Evolutionary conservation across 1,140 invertebrate species (phyloP), one percentile per base, ranked within the genome.

Genomic region (Harlomillsia oculata): DNA sequence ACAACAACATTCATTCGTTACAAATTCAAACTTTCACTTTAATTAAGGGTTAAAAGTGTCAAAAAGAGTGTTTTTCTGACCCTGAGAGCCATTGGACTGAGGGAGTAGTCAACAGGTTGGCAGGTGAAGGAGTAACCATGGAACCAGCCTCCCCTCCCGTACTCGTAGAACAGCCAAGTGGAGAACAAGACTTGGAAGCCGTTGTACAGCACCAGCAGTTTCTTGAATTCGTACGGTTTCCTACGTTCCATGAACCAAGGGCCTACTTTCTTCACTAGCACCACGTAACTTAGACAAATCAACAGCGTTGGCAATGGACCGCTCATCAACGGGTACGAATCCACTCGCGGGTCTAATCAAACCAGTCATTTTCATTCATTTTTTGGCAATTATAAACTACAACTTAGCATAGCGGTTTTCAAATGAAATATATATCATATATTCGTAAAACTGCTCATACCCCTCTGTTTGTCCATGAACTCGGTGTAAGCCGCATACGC

Each of bases 281-380:
- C 85, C 40, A 83, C 87, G 72, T 91, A 93, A 61, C 79, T 82
- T 39, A 93, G 61, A 72, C 89, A 93, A 62, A 89, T 81, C 18
- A 75, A 72, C 25, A 94, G 69, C 3, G 92, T 96, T 16, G 92
- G 91, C 65, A 85, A 77, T n/a, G 90, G 90, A 56, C 87, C 86
- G 49, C 81, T 82, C 83, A 94, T 90, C 75, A 97, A 80, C n/a
- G 82, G 73, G 89, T 90, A 96, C 66, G 83, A 80, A 55, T 82
- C 84, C 28, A 95, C 89, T 59, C 93, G 78, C 21, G 86, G 84
- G 82, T 95, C 91, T 91, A n/a, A n/a, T n/a, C n/a, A n/a, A n/a
- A n/a, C n/a, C n/a, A n/a, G n/a, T n/a, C n/a, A n/a, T n/a, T n/a
- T n/a, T n/a, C n/a, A n/a, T n/a, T n/a, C n/a, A n/a, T n/a, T n/a